Evolutionary conservation across 2,113 vertebrate genomes (phyloP).

Genomic region (Mesoclemmys tuberculata): DNA sequence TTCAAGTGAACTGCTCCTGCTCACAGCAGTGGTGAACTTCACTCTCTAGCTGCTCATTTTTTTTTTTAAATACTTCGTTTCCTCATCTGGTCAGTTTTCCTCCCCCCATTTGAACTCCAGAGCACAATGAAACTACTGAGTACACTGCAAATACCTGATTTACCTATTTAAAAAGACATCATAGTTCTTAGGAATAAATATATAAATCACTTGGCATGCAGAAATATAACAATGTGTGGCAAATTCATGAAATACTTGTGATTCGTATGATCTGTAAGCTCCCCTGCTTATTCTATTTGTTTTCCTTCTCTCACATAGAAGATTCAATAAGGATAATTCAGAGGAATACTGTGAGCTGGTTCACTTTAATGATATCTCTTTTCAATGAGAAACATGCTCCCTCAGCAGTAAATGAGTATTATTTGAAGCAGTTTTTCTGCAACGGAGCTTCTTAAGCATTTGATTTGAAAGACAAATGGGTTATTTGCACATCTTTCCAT

Average conservation of each 20-base stretch:
- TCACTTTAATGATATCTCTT: constrained; percentile 59
- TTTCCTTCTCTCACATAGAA: not conserved
- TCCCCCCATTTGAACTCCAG: not conserved
- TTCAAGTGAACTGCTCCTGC: rapidly evolving
- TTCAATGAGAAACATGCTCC: constrained; percentile 23
- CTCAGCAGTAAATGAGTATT: constrained; percentile 41
- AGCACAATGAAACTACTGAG: not conserved
- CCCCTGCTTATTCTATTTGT: not conserved
- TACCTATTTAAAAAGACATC: not conserved
- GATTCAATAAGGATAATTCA: not conserved
- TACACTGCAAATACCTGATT: not conserved
- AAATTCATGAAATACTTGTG: not conserved
- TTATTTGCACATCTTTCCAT: not conserved
- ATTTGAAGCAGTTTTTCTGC: constrained; percentile 39
- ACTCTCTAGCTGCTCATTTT: not conserved
- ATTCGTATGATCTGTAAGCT: not conserved
- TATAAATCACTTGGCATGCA: not conserved
- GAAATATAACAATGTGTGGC: not conserved
- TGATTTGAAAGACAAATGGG: constrained; percentile 23
- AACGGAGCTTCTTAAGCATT: constrained; percentile 32
- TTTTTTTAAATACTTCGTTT: not conserved
- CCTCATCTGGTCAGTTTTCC: not conserved
- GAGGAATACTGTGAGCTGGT: constrained; percentile 20
- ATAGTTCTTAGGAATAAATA: not conserved
- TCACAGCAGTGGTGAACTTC: not conserved